phyloP scores from a whole-genome alignment of 2,888 invertebrate genomes.

The Lithophane semibrunnea region DNA sequence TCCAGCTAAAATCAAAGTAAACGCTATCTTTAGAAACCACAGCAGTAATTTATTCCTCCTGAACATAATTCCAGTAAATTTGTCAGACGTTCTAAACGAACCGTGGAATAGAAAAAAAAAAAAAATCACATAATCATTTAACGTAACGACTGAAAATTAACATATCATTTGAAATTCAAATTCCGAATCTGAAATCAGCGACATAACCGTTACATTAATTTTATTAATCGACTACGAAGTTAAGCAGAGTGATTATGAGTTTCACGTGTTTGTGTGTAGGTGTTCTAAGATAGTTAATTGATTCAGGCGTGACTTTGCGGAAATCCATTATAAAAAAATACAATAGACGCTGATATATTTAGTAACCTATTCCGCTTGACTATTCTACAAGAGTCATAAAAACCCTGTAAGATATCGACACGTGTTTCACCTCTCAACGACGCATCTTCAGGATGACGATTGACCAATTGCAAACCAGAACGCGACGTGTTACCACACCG shows the following conservation, averaged over 20 bases:
- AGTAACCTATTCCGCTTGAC: no score
- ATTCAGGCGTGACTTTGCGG: no score
- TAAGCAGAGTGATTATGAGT: slow-evolving; percentile 15
- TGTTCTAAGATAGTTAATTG: no score
- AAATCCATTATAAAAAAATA: no score
- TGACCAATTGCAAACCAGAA: no score
- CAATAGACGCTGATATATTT: no score
- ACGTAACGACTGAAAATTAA: slow-evolving; percentile 60
- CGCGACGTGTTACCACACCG: no score
- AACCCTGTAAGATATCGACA: no score
- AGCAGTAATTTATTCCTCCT: slow-evolving; percentile 29
- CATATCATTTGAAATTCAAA: slow-evolving; percentile 66
- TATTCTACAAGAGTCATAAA: no score
- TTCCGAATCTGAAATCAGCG: slow-evolving; percentile 64
- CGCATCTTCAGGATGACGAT: no score
- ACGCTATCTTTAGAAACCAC: background rate
- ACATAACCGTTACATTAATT: slow-evolving; percentile 54
- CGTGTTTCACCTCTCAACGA: no score
- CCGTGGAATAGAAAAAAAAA: slow-evolving; percentile 26
- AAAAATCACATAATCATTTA: slow-evolving; percentile 54
- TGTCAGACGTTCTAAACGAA: slow-evolving; percentile 39
- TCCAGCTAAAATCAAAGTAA: slow-evolving; percentile 26
- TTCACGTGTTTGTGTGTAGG: slow-evolving; percentile 27
- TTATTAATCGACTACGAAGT: slow-evolving; percentile 31
- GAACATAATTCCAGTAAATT: slow-evolving; percentile 43